Conservation (phyloP, 2,797 vertebrate genomes). For the Tauraco hartlaubi region DNA sequence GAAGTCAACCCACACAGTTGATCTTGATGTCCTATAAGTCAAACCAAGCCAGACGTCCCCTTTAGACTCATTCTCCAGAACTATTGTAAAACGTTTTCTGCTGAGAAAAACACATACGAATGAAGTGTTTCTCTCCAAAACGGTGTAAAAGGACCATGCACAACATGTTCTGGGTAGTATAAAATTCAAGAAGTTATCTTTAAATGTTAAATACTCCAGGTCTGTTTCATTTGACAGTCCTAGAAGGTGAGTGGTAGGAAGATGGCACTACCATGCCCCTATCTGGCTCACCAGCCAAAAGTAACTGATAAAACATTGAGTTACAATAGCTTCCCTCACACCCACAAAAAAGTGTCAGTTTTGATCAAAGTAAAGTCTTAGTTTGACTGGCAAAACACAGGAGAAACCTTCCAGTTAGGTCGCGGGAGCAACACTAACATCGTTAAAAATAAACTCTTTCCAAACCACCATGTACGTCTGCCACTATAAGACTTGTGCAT, state of each 20-base stretch:
- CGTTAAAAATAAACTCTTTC: neutral
- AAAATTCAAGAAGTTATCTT: neutral
- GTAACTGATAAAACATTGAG: neutral
- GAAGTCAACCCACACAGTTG: neutral
- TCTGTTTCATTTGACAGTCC: neutral
- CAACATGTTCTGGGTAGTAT: neutral
- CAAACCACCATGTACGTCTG: rapidly evolving
- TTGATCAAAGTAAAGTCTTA: neutral
- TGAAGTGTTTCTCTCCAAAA: neutral
- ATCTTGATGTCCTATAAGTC: neutral
- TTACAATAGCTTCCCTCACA: neutral
- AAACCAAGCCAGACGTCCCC: neutral
- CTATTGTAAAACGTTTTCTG: neutral
- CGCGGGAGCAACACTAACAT: neutral
- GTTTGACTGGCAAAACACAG: neutral
- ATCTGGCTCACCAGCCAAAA: neutral
- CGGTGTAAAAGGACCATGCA: neutral
- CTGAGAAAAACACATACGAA: neutral
- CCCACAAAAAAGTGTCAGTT: neutral
- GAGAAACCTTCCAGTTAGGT: neutral
- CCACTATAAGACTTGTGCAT: neutral
- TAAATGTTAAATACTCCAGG: neutral
- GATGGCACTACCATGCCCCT: too few species aligned
- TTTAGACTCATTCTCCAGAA: neutral
- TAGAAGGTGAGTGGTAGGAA: neutral